These are phyloP conservation scores for Orthosia cruda DNA, from an alignment of 2,888 invertebrate genomes.

Conservation along the genomic window DNA sequence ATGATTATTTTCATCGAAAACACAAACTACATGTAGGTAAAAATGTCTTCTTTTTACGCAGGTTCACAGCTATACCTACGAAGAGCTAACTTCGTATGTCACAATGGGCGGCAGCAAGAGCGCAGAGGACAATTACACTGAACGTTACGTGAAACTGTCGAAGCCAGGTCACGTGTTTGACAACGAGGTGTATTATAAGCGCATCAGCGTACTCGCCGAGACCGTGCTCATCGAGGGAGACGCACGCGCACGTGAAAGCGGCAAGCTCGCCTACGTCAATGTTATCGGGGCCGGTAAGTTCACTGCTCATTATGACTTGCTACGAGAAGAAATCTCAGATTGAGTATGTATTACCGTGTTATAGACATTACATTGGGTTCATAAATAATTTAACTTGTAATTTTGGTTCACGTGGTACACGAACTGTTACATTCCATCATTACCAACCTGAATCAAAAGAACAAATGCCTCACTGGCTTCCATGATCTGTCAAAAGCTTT, in stretches of 20 bases:
- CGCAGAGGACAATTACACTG: conserved; percentile 78
- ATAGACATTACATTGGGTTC: background rate
- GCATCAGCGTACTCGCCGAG: conserved; percentile 92
- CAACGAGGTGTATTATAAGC: conserved; percentile 88
- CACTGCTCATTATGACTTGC: background rate
- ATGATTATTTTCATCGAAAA: too few species aligned
- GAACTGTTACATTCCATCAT: background rate
- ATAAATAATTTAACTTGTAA: background rate
- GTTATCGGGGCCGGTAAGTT: conserved; percentile 90
- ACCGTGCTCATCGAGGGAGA: conserved; percentile 93
- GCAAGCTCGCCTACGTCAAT: conserved; percentile 92
- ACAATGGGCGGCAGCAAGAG: conserved; percentile 75
- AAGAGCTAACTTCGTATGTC: conserved; percentile 80
- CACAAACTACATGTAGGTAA: background rate
- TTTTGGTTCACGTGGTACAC: background rate
- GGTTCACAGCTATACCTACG: conserved; percentile 85
- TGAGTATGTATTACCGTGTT: background rate
- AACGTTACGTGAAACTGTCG: conserved; percentile 77
- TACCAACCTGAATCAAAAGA: background rate
- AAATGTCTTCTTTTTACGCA: conserved; percentile 33
- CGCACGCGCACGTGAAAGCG: conserved; percentile 88
- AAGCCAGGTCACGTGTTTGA: conserved; percentile 77
- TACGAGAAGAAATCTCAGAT: too few species aligned
- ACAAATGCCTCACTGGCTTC: background rate
- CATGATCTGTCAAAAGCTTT: background rate